Base-by-base conservation (phyloP, 2,113 vertebrate genomes). In the Atrichornis clamosus region DNA sequence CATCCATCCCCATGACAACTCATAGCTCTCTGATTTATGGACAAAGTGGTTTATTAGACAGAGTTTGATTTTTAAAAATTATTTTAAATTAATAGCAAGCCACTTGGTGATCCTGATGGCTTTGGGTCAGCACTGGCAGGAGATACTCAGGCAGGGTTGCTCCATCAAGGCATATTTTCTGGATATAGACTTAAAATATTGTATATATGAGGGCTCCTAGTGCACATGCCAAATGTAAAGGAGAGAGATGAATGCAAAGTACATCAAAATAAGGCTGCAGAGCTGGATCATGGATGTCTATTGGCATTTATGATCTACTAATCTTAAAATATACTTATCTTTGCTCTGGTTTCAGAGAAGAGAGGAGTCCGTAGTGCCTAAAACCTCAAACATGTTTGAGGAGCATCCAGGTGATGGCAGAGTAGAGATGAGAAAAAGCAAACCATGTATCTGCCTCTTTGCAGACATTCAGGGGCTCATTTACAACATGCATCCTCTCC, bases 401-500 rank as follows among this genome's bases (percentile, higher is more conserved):
- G 47, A 86, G 22, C 49, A 76, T 28, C 41, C 53, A 68, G 44
- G 32, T 1, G 3, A 78, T 19, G 18, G 60, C 64, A 87, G 37
- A 89, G 39, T 20, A 69, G 44, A 67, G 77, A 49, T 28, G 50
- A 56, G 39, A 75, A 76, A 84, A 72, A 59, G 18, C 30, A 76
- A 88, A 63, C 23, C 49, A 75, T 0, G 0, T 9, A 59, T 37
- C 78, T 62, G 42, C 21, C 39, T 67, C 79, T 69, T 56, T 44
- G 75, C 30, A 93, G 82, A 28, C 67, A 56, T 68, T 64, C 30
- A 23, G 46, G 27, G 6, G 39, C 35, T 70, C 47, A 23, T 67
- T 41, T 63, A 46, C 28, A 79, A 35, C 13, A 53, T 0, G 0
- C 0, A 0, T 4, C 20, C 20, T 67, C 75, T 72, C 47, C 62